Base-by-base conservation (phyloP, 2,113 vertebrate species). In the Prietella phreatophila region DNA sequence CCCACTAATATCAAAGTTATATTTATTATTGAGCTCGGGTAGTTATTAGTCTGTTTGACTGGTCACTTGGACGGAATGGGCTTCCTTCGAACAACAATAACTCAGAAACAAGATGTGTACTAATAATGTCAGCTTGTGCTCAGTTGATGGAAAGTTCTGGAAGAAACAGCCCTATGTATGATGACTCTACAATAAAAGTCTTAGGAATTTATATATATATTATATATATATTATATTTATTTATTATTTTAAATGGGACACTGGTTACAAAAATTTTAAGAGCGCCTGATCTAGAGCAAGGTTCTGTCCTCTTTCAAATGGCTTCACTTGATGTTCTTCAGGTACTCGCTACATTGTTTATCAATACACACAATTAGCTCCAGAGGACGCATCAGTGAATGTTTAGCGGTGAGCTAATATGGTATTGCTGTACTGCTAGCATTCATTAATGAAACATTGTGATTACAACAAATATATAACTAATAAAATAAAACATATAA, bases 221-320 rank as follows among this genome's bases (percentile, higher is more conserved):
- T 47, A 47, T 47, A 47, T 47, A 47, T 47, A 47, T 47, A 47
- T 47, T 47, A 47, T 47, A 50, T 50, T 50, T 1, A 50, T 50
- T 10, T 50, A 50, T 50, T 50, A 10, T 10, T 50, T 50, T 50
- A 30, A 33, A 56, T 36, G 30, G 4, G 3, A 60, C 2, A 10
- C 50, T 81, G 53, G 19, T 81, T 58, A 7, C 75, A 33, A 58
- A 58, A 58, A 53, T 13, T 20, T 80, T 10, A 5, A 8, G 20
- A 47, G 25, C 9, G 50, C 25, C 25, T 15, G 22, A 89, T 88
- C 91, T 93, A 90, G 76, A 89, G 75, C 67, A 69, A 20, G 86
- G 82, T 67, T 89, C 69, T 89, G 88, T 87, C 89, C 84, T 85
- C 85, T 80, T 83, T 85, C 78, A 27, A 22, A 33, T 78, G 27